Evolutionary conservation across 2,113 vertebrate species (phyloP).

Genomic region (human (Homo sapiens)): GRCh38 chr4:86615501-86616000

Average conservation of each 20-base stretch:
- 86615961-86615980: neutral
- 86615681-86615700: neutral
- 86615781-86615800: neutral
- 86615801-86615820: neutral
- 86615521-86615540: conserved; percentile 37
- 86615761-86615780: neutral
- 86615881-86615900: neutral
- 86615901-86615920: conserved; percentile 18
- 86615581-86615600: neutral
- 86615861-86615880: neutral
- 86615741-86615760: neutral
- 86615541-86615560: conserved; percentile 49
- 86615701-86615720: neutral
- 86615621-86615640: neutral
- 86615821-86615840: neutral
- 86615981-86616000: neutral
- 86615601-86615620: neutral
- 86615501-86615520: conserved; percentile 53
- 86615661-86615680: neutral
- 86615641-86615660: neutral
- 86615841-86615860: neutral
- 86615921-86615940: neutral
- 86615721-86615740: neutral
- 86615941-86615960: neutral
- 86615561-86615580: conserved; percentile 25